Conservation (phyloP, 2,113 vertebrate genomes). For the Atrichornis clamosus region DNA sequence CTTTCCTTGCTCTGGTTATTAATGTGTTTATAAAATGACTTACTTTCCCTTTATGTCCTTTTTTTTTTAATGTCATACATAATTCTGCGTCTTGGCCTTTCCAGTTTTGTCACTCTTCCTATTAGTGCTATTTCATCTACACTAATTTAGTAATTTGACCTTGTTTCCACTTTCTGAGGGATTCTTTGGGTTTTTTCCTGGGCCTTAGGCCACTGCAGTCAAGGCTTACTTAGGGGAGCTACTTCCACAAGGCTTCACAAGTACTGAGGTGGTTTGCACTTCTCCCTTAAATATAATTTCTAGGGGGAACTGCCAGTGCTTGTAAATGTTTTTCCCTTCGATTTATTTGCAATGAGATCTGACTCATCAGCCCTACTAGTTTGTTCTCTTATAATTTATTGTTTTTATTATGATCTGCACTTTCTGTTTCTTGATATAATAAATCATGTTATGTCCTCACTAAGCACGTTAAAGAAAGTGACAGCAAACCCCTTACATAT, state of each 20-base stretch:
- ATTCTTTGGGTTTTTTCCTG: not conserved
- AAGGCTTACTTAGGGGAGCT: not conserved
- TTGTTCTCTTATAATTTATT: conserved; percentile 28
- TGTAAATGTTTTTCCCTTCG: not conserved
- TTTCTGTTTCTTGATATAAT: conserved; percentile 29
- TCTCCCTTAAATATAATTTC: conserved; percentile 2
- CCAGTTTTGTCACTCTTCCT: not conserved
- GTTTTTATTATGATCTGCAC: conserved; percentile 39
- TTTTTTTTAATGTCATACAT: not conserved
- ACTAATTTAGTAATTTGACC: not conserved
- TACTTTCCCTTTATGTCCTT: not conserved
- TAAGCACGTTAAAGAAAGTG: not conserved
- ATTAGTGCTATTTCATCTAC: not conserved
- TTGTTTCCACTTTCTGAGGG: not conserved
- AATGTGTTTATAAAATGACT: not conserved
- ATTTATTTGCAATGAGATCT: conserved; percentile 28
- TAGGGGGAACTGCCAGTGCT: not conserved
- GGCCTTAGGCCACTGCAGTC: not conserved
- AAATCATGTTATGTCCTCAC: conserved; percentile 13
- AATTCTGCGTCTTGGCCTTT: not conserved
- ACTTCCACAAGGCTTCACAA: not conserved
- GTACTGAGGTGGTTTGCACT: not conserved
- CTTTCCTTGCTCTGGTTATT: not conserved
- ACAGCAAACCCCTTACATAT: not conserved
- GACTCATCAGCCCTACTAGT: conserved; percentile 6